Conservation (phyloP, 2,888 invertebrate genomes). For the Cerastoderma edule region DNA sequence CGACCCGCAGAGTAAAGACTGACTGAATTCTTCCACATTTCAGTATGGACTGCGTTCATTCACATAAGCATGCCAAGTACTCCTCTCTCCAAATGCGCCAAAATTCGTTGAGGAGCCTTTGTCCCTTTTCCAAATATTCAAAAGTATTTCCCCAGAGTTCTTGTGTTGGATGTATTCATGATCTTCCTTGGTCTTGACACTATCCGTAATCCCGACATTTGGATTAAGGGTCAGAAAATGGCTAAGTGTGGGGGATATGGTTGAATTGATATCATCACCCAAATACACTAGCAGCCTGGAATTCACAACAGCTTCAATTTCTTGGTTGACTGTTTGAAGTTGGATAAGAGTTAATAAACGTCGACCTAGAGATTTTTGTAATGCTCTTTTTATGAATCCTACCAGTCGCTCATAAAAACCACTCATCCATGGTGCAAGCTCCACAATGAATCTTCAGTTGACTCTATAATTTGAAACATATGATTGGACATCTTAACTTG, state of each 20-base stretch:
- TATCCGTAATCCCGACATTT: conserved; percentile 33
- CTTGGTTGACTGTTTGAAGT: conserved; percentile 35
- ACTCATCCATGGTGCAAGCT: conserved; percentile 34
- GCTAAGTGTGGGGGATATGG: conserved; percentile 26
- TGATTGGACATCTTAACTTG: conserved; percentile 6
- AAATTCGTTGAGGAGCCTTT: conserved; percentile 9
- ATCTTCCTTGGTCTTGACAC: neutral
- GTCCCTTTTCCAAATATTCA: conserved; percentile 21
- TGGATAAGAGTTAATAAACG: conserved; percentile 26
- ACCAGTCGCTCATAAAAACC: conserved; percentile 41
- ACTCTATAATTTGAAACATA: conserved; percentile 20
- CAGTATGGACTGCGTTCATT: conserved; percentile 29
- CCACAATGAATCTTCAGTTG: conserved; percentile 34
- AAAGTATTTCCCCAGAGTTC: neutral
- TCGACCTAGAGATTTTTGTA: conserved; percentile 35
- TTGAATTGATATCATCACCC: conserved; percentile 37
- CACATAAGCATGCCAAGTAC: conserved; percentile 30
- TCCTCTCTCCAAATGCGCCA: conserved; percentile 41
- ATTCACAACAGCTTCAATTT: conserved; percentile 34
- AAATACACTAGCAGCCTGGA: conserved; percentile 40
- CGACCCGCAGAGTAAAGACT: no score
- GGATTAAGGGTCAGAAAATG: conserved; percentile 39
- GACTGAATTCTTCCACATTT: conserved; percentile 23
- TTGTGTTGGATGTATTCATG: neutral
- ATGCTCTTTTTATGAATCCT: conserved; percentile 30